Base-by-base conservation (phyloP, 2,113 vertebrate species). In the Channa maculata region DNA sequence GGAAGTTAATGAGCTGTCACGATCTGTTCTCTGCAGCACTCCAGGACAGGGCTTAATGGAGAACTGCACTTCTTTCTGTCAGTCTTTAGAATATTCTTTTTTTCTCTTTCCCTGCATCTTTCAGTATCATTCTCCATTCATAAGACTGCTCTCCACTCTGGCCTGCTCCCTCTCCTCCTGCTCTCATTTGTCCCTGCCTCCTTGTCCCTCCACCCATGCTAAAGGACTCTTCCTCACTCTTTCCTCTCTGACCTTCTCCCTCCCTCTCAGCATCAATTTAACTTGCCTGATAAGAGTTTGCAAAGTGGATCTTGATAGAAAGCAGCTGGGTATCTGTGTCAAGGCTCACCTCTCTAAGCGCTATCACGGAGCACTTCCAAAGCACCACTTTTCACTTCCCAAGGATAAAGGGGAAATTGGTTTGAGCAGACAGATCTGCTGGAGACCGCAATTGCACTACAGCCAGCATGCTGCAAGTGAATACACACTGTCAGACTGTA, bases 1-100 rank as follows among this genome's bases (percentile, higher is more conserved):
- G 83, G 80, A 53, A 83, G 84, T 79, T 91, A 91, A 90, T 90
- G 86, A 90, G 88, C 84, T 88, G 86, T 90, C 71, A 62, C 68
- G 63, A 68, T 81, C 57, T 83, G 71, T 82, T 86, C 71, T 84
- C 64, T 54, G 50, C 63, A 73, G 54, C 36, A 63, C 87, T 84
- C 64, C 68, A 79, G 89, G 86, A 90, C 74, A 65, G 9, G 45
- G 33, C 67, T 64, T 84, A 85, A 85, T 77, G 41, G 80, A 84
- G 77, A 69, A 65, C 36, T 2, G 5, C 55, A 62, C 59, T 71
- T 53, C 60, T 41, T 34, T 78, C 65, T 57, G 41, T 70, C 59
- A 64, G 59, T 79, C 51, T 63, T 58, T 38, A 51, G 12, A 65
- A 71, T 60, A 37, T 38, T 69, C 14, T 44, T 45, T 45, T 45